Base-by-base conservation (phyloP, 1,140 invertebrate species). In the Brachionus koreanus region DNA sequence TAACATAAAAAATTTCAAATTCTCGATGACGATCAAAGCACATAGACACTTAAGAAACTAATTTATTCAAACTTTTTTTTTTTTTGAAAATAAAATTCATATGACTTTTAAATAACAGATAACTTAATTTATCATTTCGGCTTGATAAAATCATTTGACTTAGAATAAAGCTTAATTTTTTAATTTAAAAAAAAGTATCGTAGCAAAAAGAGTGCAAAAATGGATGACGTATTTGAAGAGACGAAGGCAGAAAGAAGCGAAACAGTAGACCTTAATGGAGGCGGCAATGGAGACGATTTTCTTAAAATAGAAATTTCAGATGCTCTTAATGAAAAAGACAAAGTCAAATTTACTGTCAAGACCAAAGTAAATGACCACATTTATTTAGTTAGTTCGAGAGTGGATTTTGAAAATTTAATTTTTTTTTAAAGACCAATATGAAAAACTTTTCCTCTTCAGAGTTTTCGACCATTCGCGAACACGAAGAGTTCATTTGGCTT, bases 281-380 rank as follows among this genome's bases (percentile, higher is more conserved):
- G 6, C 0, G 2, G 13, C 6, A 37, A 72, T 16, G n/a, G 25
- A 3, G 92, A 93, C 85, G 91, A 91, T 75, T 90, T 91, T 2
- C 85, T 95, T 33, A 86, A 93, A 86, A 94, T 99, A 37, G 98
- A 99, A 87, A 99, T 99, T 86, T 98, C 97, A 39, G 98, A 99
- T 92, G 97, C 98, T 12, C 89, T 99, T 6, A 98, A 96, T 87
- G 98, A 99, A 90, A 94, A 97, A 86, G 97, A 99, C 85, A 98
- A 98, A 90, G 97, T 99, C 0, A 99, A 99, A 89, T 99, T 99
- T 88, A 99, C 98, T 12, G 97, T 99, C 6, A 97, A 99, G 87
- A 99, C 97, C 0, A 95, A 92, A 88, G 92, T 92, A 88, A 87
- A 83, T 33, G n/a, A 9, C 19, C 12, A 19, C 49, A 61, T 19